Conservation (phyloP, 2,113 vertebrate species). For the Sebastes schlegelii region DNA sequence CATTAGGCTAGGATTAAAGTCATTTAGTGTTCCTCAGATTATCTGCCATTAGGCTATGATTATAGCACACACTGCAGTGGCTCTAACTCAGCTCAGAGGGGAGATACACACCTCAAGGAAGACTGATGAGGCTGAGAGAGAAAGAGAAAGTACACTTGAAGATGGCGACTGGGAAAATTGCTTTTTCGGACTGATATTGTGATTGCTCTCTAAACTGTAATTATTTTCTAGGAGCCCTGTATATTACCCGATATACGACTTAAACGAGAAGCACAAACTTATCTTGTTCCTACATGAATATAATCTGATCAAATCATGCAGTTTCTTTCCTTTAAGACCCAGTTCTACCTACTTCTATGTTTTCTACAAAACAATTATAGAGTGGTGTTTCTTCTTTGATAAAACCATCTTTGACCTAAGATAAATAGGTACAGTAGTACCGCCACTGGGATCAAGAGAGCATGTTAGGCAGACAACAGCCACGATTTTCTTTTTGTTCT, state of each 20-base stretch:
- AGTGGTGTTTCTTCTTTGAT: too few species aligned
- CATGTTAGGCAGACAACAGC: not conserved
- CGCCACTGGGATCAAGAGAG: not conserved
- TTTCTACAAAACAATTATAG: too few species aligned
- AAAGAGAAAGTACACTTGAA: not conserved
- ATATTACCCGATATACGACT: not conserved
- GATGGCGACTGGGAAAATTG: conserved; percentile 4
- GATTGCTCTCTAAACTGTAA: not conserved
- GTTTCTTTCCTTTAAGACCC: not conserved
- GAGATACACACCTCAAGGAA: conserved; percentile 38
- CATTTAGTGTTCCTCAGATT: conserved; percentile 52
- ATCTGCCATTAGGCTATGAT: conserved; percentile 67
- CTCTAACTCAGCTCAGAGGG: conserved; percentile 30
- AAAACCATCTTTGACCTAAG: too few species aligned
- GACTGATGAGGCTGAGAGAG: conserved; percentile 7
- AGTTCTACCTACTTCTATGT: too few species aligned
- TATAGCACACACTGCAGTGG: conserved; percentile 46
- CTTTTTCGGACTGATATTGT: not conserved
- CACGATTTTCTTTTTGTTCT: not conserved
- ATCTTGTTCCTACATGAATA: not conserved
- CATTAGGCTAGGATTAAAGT: conserved; percentile 68
- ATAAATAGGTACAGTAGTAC: not conserved
- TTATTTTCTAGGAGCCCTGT: not conserved
- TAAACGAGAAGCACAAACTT: not conserved
- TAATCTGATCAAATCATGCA: not conserved